phyloP scores from a whole-genome alignment of 2,888 invertebrate genomes.

The Pantelozetes paolii region DNA sequence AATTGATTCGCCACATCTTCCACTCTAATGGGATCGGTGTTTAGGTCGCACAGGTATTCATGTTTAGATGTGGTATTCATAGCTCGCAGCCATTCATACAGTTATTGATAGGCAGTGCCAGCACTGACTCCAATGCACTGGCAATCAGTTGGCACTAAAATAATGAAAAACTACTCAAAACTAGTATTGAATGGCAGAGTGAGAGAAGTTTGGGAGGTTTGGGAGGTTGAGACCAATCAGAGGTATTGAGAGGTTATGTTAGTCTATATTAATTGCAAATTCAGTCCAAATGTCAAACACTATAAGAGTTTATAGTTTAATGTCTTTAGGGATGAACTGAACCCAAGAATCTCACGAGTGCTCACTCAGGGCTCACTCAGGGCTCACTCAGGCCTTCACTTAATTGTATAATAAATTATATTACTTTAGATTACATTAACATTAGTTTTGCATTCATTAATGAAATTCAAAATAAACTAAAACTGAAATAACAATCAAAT shows the following conservation, averaged over 20 bases:
- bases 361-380: no score
- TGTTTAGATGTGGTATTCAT: slow-evolving; percentile 23
- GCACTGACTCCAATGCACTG: slow-evolving; percentile 8
- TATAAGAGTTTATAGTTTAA: not conserved
- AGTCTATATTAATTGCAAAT: slow-evolving; percentile 13
- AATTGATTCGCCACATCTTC: slow-evolving; percentile 33
- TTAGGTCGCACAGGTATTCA: not conserved
- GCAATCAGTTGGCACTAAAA: not conserved
- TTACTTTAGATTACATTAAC: not conserved
- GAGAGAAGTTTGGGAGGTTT: not conserved
- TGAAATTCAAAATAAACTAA: not conserved
- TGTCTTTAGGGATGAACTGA: slow-evolving; percentile 17
- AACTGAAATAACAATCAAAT: not conserved
- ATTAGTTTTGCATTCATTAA: not conserved
- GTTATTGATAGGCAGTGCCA: slow-evolving; percentile 22
- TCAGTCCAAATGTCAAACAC: not conserved
- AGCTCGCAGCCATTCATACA: slow-evolving; percentile 37
- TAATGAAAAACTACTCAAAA: not conserved
- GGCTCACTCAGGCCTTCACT: slow-evolving; percentile 10
- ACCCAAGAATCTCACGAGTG: not conserved
- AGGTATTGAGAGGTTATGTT: not conserved
- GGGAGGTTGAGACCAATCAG: not conserved
- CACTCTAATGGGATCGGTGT: not conserved
- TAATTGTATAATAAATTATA: not conserved
- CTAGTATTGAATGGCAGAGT: not conserved